Evolutionary conservation across 2,113 vertebrate genomes (phyloP).

Genomic region (Heliornis fulica): DNA sequence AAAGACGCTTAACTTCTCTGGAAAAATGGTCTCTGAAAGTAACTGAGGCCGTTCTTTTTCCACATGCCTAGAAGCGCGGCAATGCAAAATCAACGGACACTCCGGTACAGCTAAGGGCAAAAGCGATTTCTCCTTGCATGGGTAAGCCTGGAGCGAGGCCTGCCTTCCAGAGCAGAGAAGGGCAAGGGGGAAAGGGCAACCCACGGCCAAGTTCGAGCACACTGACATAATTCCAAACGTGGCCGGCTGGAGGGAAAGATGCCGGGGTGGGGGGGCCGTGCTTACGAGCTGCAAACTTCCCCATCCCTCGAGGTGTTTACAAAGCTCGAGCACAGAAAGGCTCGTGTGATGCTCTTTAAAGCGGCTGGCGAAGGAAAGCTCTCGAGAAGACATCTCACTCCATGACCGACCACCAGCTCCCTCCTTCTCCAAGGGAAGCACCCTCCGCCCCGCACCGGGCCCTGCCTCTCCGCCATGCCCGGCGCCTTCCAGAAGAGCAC

Average conservation of each 20-base stretch:
- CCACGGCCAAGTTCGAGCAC: not conserved
- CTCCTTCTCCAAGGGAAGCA: not conserved
- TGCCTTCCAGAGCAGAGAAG: not conserved
- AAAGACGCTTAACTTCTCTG: not conserved
- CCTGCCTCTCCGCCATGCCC: not conserved
- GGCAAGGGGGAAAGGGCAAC: not conserved
- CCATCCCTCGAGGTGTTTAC: not conserved
- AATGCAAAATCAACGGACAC: not conserved
- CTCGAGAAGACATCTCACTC: not conserved
- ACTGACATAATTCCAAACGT: not conserved
- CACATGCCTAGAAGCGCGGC: not conserved
- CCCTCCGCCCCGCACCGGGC: not conserved
- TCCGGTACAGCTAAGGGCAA: not conserved
- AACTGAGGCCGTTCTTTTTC: accelerated
- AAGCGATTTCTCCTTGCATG: not conserved
- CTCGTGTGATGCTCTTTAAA: not conserved
- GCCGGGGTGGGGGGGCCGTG: not conserved
- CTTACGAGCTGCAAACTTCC: not conserved
- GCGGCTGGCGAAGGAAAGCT: not conserved
- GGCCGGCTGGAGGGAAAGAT: not conserved
- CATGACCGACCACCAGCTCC: not conserved
- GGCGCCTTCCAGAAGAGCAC: not conserved
- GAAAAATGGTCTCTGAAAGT: not conserved
- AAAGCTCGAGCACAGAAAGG: not conserved
- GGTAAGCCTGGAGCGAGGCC: not conserved